Evolutionary conservation across 2,888 invertebrate genomes (phyloP), one percentile per base, ranked within the genome.

Genomic region (Ormia ochracea): DNA sequence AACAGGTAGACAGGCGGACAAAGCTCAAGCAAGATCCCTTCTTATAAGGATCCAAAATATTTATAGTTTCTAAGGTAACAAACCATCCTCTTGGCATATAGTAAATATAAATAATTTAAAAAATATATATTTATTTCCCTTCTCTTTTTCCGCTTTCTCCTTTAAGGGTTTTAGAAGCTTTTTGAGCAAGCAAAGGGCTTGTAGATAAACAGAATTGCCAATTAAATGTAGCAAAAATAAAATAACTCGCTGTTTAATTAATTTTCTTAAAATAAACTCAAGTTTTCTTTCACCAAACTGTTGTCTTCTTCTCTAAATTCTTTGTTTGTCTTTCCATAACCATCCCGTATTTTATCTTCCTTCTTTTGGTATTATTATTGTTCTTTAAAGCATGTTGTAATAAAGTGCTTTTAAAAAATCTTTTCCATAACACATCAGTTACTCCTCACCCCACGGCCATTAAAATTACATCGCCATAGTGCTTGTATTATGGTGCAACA

Each of bases 361-460:
- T n/a, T 33, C 33, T 33, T 19, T 45, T 2, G 12, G 26, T 26
- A 33, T 41, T 50, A 38, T 28, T 19, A 26, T 68, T 48, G 1
- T 21, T 63, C 26, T 48, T 17, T 45, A 2, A 48, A 78, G 56
- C 66, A 19, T 31, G 17, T 68, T 59, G 63, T 50, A 41, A 36
- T n/a, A 69, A 41, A 61, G 31, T 36, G 54, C 50, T 52, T 69
- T 58, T 17, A 21, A 63, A 14, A 52, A 66, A 31, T 48, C 9
- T 33, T 56, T 41, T 56, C 33, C 61, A 72, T 50, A 10, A n/a
- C 26, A 63, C 31, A 41, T 9, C 45, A 48, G 28, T 43, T 59
- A 41, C n/a, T 28, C 38, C 3, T 23, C 50, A 28, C 19, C 45
- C 52, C 14, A 21, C 28, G 4, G 10, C 2, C 56, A 19, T 28